Conservation (phyloP, 2,888 invertebrate species). For the Alloplasta piceator region DNA sequence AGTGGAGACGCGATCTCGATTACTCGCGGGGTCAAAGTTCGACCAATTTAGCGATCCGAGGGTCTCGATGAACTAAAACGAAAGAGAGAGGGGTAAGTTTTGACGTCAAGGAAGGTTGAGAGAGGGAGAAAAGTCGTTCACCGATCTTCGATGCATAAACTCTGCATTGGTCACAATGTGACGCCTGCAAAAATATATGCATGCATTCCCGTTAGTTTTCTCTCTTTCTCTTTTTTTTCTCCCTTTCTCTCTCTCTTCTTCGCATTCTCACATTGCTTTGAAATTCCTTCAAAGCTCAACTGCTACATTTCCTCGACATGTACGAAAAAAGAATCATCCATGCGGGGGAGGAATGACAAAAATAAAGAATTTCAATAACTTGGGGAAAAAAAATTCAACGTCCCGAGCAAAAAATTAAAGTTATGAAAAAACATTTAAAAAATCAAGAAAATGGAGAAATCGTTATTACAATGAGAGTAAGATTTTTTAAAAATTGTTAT, state of each 20-base stretch:
- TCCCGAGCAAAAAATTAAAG: no score
- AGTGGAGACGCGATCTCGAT: conserved; percentile 70
- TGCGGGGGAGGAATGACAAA: conserved; percentile 47
- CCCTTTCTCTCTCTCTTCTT: no score
- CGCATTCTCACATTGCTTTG: neutral
- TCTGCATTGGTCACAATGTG: conserved; percentile 16
- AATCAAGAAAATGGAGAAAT: no score
- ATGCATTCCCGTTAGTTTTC: conserved; percentile 31
- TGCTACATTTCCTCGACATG: no score
- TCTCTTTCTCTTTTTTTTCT: conserved; percentile 17
- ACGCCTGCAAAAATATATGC: conserved; percentile 4
- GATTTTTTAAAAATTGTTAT: no score
- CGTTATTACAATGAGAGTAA: no score
- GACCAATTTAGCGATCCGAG: conserved; percentile 72
- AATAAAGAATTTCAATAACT: conserved; percentile 60
- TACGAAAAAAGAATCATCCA: neutral
- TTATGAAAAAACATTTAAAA: no score
- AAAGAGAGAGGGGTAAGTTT: conserved; percentile 43
- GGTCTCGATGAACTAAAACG: conserved; percentile 46
- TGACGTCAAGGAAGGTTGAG: conserved; percentile 68
- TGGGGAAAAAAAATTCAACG: no score
- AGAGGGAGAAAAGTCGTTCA: conserved; percentile 42
- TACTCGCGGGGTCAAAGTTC: conserved; percentile 77
- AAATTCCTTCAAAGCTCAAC: conserved; percentile 19
- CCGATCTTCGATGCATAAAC: conserved; percentile 46